phyloP scores from a whole-genome alignment of 2,888 invertebrate genomes.

The Antheraea yamamai region DNA sequence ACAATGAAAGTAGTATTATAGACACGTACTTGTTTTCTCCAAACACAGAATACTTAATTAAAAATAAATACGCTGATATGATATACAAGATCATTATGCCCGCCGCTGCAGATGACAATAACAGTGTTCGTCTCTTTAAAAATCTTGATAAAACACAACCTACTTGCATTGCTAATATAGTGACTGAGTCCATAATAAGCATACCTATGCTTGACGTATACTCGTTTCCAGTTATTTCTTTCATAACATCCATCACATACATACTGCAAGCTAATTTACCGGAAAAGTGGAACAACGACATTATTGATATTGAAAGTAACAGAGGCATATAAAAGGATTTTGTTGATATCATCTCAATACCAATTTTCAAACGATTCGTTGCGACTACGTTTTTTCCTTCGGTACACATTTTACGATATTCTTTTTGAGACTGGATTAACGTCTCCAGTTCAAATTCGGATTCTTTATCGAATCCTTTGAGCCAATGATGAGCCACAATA shows the following conservation, averaged over 20 bases:
- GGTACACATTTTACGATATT: constrained; percentile 33
- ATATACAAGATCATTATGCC: constrained; percentile 51
- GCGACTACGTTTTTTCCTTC: constrained; percentile 27
- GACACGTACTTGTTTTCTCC: constrained; percentile 51
- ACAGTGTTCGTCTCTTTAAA: constrained; percentile 50
- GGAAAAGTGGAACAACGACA: constrained; percentile 52
- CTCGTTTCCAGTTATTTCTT: constrained; percentile 50
- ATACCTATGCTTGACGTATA: constrained; percentile 54
- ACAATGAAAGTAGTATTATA: constrained; percentile 46
- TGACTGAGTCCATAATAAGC: constrained; percentile 61
- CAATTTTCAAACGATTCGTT: constrained; percentile 32
- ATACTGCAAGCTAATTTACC: constrained; percentile 54
- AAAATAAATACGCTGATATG: constrained; percentile 54
- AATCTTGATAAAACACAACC: constrained; percentile 53
- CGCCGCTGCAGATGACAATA: constrained; percentile 46
- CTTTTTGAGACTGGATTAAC: constrained; percentile 45
- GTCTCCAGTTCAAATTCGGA: constrained; percentile 46
- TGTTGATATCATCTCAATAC: constrained; percentile 35
- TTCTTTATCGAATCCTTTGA: constrained; percentile 45
- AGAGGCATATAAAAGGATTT: constrained; percentile 52
- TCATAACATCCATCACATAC: constrained; percentile 55
- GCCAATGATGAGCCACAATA: constrained; percentile 45
- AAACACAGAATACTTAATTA: constrained; percentile 42
- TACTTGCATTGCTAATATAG: constrained; percentile 56
- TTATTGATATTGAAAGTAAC: constrained; percentile 42